Evolutionary conservation across 2,888 invertebrate genomes (phyloP).

Genomic region (Aporophyla nigra): DNA sequence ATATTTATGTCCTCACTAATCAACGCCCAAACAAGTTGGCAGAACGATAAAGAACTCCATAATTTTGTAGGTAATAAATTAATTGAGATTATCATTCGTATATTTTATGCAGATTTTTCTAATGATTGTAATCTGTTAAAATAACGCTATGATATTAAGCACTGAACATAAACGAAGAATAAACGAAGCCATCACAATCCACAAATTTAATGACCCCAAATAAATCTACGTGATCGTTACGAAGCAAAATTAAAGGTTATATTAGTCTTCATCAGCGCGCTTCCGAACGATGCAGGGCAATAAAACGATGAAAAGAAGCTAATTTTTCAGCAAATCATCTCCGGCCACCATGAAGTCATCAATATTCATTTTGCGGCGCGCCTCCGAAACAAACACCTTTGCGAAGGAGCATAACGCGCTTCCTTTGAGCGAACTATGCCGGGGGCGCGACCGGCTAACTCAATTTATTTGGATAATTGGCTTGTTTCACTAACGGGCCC

Average conservation of each 20-base stretch:
- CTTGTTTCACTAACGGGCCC: conserved; percentile 83
- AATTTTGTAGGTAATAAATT: background rate
- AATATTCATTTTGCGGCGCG: conserved; percentile 90
- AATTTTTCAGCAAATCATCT: conserved; percentile 91
- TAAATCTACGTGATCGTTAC: conserved; percentile 82
- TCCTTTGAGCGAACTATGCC: conserved; percentile 87
- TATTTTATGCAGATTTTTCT: background rate
- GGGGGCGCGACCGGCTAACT: conserved; percentile 80
- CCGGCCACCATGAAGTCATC: conserved; percentile 89
- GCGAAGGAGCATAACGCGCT: conserved; percentile 81
- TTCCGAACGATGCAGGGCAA: conserved; percentile 84
- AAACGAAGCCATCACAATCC: conserved; percentile 57
- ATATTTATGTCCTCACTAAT: conserved; percentile 73
- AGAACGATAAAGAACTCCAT: background rate
- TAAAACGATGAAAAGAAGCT: conserved; percentile 90
- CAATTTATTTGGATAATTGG: conserved; percentile 89
- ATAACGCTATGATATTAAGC: conserved; percentile 30
- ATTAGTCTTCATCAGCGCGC: conserved; percentile 89
- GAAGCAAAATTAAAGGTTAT: conserved; percentile 88
- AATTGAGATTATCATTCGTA: background rate
- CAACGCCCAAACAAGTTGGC: conserved; percentile 26
- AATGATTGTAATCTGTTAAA: conserved; percentile 39
- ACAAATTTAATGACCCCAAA: conserved; percentile 67
- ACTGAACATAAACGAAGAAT: conserved; percentile 51
- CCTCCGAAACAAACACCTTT: conserved; percentile 90